These are phyloP conservation scores for Cephonodes hylas DNA, from an alignment of 2,888 invertebrate species.

Conservation along the genomic window DNA sequence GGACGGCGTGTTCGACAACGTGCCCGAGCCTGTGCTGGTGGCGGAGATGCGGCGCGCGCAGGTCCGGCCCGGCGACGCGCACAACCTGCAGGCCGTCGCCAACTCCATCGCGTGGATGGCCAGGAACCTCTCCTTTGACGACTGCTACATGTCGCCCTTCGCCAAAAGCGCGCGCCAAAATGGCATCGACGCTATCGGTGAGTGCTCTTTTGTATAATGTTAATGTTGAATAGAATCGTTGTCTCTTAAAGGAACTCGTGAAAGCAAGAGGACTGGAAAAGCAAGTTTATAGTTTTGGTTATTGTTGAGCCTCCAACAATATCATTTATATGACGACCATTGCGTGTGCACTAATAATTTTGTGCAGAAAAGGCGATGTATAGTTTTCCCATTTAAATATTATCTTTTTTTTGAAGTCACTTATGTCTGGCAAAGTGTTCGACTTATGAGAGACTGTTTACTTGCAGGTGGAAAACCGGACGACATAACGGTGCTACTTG, in stretches of 20 bases:
- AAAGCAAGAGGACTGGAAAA: no score
- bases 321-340: no score
- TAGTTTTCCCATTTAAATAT: no score
- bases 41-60: conserved; percentile 89
- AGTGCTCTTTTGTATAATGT: no score
- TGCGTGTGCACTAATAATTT: no score
- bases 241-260: no score
- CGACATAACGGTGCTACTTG: conserved; percentile 98
- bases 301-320: no score
- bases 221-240: no score
- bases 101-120: conserved; percentile 98
- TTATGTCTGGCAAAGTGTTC: not conserved
- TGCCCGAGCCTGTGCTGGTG: conserved; percentile 94
- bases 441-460: not conserved
- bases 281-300: no score
- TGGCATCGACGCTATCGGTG: conserved; percentile 95
- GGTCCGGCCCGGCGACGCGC: conserved; percentile 79
- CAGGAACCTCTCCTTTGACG: conserved; percentile 95
- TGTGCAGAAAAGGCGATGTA: no score
- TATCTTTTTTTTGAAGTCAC: not conserved
- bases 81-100: conserved; percentile 92
- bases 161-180: conserved; percentile 95
- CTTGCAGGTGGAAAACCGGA: conserved; percentile 98
- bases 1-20: conserved; percentile 99
- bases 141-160: conserved; percentile 97